Base-by-base conservation (phyloP, 2,888 invertebrate genomes). In the Andrena bucephala region DNA sequence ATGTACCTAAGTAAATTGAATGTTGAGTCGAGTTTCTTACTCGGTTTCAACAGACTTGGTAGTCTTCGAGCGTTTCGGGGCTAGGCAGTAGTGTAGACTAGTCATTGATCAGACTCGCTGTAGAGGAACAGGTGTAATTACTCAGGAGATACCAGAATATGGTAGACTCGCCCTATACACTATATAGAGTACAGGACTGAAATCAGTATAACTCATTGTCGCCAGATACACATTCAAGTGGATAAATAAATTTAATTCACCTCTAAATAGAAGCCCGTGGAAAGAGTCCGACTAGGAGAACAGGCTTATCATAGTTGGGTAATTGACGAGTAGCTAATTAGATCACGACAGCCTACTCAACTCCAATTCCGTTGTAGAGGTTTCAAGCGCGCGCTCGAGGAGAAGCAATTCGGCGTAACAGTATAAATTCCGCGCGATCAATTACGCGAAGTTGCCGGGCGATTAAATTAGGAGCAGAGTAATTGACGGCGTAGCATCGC, bases 401-500 rank as follows among this genome's bases (percentile, higher is more conserved):
- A 59, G 52, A 62, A 67, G 66, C 60, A 76, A 42, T 68, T 54
- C 27, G 16, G 42, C 67, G 42, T 54, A 67, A 67, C 62, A 50
- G 74, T 77, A 33, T 78, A 62, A 48, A 76, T 68, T 76, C 60
- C 52, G n/a, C 76, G 62, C 77, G 77, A 78, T 78, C 77, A 62
- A 62, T 68, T 62, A 42, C 42, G 42, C 62, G 27, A 62, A 78
- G n/a, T 76, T 54, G 31, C 52, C 2, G 10, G 48, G 67, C 52
- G 78, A 78, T 78, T 76, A 54, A 78, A 78, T 76, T 68, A 77
- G 27, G n/a, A 13, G 24, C 13, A 6, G 48, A 67, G 60, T 77
- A 78, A 78, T 78, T 77, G 77, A 78, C 76, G 60, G 62, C 42
- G 62, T 62, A 68, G 67, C 77, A 78, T 78, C 77, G 62, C 78